Evolutionary conservation across 2,888 invertebrate genomes (phyloP), one percentile per base, ranked within the genome.

Genomic region (Tiliacea citrago): DNA sequence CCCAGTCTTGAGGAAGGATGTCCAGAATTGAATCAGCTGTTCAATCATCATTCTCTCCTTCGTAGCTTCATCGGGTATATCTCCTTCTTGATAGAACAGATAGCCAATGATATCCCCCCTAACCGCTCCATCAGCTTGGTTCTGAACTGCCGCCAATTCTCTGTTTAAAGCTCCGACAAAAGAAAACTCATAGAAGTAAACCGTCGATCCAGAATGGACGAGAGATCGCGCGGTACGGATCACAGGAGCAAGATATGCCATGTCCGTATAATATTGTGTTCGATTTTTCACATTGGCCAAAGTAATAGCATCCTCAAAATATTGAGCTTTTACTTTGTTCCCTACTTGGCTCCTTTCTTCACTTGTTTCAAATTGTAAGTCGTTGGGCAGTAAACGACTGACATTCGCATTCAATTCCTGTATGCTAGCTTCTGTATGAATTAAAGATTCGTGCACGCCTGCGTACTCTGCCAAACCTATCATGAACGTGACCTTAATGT

Each of bases 151-250:
- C 10, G 92, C 90, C 68, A 96, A 92, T 76, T 96, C 96, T 49
- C 94, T 89, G 18, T 97, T 97, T 76, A 97, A 85, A 5, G 92
- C 88, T 7, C 97, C 97, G 39, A 96, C 95, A 75, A 95, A 97
- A 13, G 95, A 93, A 86, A 97, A 97, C 82, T 97, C 96, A 84
- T 97, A 97, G 85, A 97, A 93, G 82, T 95, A 97, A 3, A 97
- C 96, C 0, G 94, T 95, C 0, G 95, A 94, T 4, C 94, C 94
- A 18, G 90, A 90, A 35, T 85, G 74, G 0, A 90, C 88, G 16
- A 95, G 79, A 21, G 88, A 84, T 60, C 95, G 89, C 0, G 95
- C 93, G 10, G 89, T 86, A 39, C 95, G 89, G 4, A 95, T 84
- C 12, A 88, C 89, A 9, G 95, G 94, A 8, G 93, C 89, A 6